Evolutionary conservation across 2,797 vertebrate genomes (phyloP).

Genomic region (Acanthiza pusilla): DNA sequence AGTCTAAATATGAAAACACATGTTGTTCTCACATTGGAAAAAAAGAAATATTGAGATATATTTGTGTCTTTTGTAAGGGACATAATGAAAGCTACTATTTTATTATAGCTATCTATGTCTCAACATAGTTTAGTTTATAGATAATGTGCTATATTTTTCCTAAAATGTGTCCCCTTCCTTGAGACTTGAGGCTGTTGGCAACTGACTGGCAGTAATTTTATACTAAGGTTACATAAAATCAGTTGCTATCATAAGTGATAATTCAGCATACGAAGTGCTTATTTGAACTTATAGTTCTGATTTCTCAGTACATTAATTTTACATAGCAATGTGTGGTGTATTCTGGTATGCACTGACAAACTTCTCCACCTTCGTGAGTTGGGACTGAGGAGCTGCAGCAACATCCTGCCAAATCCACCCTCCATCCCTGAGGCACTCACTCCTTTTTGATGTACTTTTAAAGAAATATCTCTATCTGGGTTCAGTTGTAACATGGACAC

Average conservation of each 20-base stretch:
- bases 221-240: background rate
- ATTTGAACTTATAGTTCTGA: background rate
- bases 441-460: background rate
- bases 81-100: background rate
- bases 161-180: background rate
- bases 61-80: background rate
- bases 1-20: background rate
- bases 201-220: background rate
- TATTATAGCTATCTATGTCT: background rate
- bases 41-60: background rate
- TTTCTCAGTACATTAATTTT: background rate
- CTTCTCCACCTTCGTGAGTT: background rate
- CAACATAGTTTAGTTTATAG: background rate
- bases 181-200: background rate
- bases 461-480: background rate
- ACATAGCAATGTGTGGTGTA: background rate
- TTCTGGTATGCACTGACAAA: background rate
- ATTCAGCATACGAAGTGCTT: background rate
- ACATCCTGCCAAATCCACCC: background rate
- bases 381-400: background rate
- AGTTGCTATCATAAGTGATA: rapidly evolving
- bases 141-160: background rate
- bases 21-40: background rate
- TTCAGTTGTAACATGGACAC: background rate
- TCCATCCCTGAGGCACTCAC: background rate